Evolutionary conservation across 2,113 vertebrate species (phyloP), one percentile per base, ranked within the genome.

Genomic region (Lycocorax pyrrhopterus): DNA sequence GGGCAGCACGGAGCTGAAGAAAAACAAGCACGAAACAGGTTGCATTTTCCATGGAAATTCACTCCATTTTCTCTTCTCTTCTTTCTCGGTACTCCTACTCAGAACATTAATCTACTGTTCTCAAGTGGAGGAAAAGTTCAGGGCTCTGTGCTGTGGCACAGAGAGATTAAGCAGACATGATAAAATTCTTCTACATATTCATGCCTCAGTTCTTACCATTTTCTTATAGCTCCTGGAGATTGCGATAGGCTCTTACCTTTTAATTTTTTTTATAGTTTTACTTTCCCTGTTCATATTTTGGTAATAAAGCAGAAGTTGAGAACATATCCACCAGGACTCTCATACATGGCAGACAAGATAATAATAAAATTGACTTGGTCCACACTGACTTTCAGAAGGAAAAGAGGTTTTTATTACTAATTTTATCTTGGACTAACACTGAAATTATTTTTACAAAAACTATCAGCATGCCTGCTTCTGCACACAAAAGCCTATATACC

Each of bases 101-200:
- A 44, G 37, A 96, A 91, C 43, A 90, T 59, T 60, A 76, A 91
- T 52, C 74, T 82, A 39, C 63, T 83, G 18, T 64, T 68, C 29
- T 12, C 22, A 82, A 30, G 23, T 5, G 23, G 51, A 95, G 44
- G 52, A 66, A 67, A 90, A 95, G n/a, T 20, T 83, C 78, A 91
- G 51, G 58, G 44, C 74, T 68, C 35, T 53, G 44, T 11, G 13
- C 73, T 80, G 16, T 39, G 30, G 14, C 55, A 87, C 9, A 26
- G 5, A 89, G 4, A 94, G 66, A 91, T 93, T 80, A 94, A 95
- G 39, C 9, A 88, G 41, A 84, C 30, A 51, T 37, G 39, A 95
- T 84, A 85, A 69, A 93, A 60, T 94, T 87, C 56, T 93, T 84
- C 37, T 82, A 88, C 35, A 64, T 72, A 96, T 74, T 85, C 62